Base-by-base conservation (phyloP, 1,140 invertebrate species). In the Calycopis cecrops region DNA sequence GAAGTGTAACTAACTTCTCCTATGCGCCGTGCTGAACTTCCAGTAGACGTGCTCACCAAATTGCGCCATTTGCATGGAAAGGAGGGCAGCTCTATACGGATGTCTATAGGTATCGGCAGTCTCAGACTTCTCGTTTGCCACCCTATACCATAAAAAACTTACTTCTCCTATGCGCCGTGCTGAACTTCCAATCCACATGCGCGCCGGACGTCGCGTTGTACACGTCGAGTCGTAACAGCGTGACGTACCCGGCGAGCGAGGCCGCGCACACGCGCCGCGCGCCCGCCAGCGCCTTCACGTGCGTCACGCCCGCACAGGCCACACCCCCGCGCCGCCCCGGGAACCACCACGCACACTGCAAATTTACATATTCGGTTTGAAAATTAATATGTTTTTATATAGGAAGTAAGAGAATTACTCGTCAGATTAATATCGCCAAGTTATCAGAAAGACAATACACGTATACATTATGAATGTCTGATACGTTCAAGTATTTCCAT, bases 161-260 rank as follows among this genome's bases (percentile, higher is more conserved):
- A 49, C 48, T 94, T 83, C 93, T 86, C 69, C 93, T 81, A 63
- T 94, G 92, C 9, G 91, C 91, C 2, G 92, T 92, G 1, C 92
- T 93, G 65, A 94, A 94, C 47, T 91, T 90, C 93, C 93, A 94
- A 72, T 93, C 92, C 48, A 93, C 91, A 62, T 92, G 92, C 61
- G 92, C 89, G 35, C 93, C 93, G 0, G 71, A 72, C 17, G 66
- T 55, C 51, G 93, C 93, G 6, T 28, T 28, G 71, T 92, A 93
- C 9, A 92, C 93, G 76, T 95, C 93, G 14, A 98, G 77, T 34
- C 94, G 91, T 52, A 97, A 86, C 77, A 98, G 94, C 67, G 97
- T 95, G 9, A 98, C 70, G 21, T 91, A 91, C 6, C 97, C 97
- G 79, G 93, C 94, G 1, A 98, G 87, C 62, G 94, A 90, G 1